Evolutionary conservation across 2,888 invertebrate genomes (phyloP).

Genomic region (Nephrocerus scutellatus): DNA sequence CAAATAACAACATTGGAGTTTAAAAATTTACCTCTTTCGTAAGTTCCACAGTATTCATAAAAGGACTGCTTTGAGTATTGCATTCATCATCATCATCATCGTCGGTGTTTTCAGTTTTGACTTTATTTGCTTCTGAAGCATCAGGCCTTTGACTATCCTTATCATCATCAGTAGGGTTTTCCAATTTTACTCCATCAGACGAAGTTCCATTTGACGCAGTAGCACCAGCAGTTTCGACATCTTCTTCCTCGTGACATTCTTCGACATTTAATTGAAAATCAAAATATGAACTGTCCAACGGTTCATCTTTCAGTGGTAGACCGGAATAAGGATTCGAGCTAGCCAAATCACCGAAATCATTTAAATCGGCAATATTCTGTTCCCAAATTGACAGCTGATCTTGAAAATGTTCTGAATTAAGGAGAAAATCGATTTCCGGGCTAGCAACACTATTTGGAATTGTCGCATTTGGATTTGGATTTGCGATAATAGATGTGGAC

Average conservation of each 20-base stretch:
- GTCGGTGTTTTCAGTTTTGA: conserved; percentile 5
- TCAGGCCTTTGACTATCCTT: conserved; percentile 19
- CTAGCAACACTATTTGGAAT: conserved; percentile 18
- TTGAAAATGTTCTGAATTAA: conserved; percentile 41
- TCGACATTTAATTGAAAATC: conserved; percentile 34
- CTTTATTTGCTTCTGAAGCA: not conserved
- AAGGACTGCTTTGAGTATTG: conserved; percentile 26
- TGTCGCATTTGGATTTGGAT: conserved; percentile 8
- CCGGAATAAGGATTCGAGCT: conserved; percentile 34
- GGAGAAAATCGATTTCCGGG: conserved; percentile 35
- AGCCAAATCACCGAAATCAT: conserved; percentile 49
- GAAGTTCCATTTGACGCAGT: conserved; percentile 5
- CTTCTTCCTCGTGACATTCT: conserved; percentile 15
- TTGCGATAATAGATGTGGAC: conserved; percentile 16
- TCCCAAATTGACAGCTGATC: conserved; percentile 50
- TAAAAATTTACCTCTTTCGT: conserved; percentile 33
- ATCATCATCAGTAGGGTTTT: conserved; percentile 23
- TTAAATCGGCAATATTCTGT: conserved; percentile 55
- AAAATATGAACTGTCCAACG: conserved; percentile 36
- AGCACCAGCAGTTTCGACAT: conserved; percentile 26
- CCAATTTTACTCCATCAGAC: conserved; percentile 22
- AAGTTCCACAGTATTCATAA: conserved; percentile 34
- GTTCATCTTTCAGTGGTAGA: conserved; percentile 46
- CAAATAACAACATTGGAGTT: too few relatives aligned
- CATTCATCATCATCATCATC: conserved; percentile 6